Conservation (phyloP, 2,797 vertebrate genomes). For the Rhinogobio ventralis region DNA sequence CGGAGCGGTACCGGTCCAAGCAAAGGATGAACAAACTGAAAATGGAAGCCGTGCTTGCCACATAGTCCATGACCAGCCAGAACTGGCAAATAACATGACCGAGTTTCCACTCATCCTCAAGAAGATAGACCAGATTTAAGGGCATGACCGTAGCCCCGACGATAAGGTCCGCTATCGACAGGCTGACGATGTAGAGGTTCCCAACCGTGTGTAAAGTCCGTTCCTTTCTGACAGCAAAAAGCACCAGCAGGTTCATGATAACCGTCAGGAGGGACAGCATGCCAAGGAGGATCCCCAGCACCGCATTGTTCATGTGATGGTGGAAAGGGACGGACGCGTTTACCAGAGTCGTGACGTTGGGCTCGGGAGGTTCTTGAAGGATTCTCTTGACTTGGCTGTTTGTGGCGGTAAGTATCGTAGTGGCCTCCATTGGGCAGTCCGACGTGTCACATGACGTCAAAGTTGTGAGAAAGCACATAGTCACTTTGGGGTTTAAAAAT, state of each 20-base stretch:
- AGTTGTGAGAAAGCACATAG: constrained; percentile 32
- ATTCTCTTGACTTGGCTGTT: constrained; percentile 46
- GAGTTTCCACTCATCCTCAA: constrained; percentile 82
- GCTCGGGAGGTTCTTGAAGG: constrained; percentile 68
- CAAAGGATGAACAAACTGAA: constrained; percentile 94
- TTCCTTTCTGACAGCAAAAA: constrained; percentile 88
- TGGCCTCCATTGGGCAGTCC: constrained; percentile 57
- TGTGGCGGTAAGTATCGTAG: constrained; percentile 12
- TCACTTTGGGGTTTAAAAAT: constrained; percentile 14
- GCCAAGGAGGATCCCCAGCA: constrained; percentile 85
- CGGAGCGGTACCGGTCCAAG: constrained; percentile 91
- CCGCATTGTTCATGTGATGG: constrained; percentile 66
- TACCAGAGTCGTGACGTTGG: constrained; percentile 61
- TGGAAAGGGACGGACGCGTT: constrained; percentile 66
- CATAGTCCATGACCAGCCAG: constrained; percentile 98
- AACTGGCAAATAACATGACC: constrained; percentile 87
- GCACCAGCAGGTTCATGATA: constrained; percentile 93
- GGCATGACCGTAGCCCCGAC: constrained; percentile 95
- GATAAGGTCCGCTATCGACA: constrained; percentile 92
- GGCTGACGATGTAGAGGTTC: constrained; percentile 94
- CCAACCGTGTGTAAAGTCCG: constrained; percentile 94
- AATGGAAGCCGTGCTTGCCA: constrained; percentile 95
- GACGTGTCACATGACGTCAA: constrained; percentile 61
- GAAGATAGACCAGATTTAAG: constrained; percentile 87
- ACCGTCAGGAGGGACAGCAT: constrained; percentile 87